Conservation (phyloP, 2,888 invertebrate species). For the Melipona beecheii region DNA sequence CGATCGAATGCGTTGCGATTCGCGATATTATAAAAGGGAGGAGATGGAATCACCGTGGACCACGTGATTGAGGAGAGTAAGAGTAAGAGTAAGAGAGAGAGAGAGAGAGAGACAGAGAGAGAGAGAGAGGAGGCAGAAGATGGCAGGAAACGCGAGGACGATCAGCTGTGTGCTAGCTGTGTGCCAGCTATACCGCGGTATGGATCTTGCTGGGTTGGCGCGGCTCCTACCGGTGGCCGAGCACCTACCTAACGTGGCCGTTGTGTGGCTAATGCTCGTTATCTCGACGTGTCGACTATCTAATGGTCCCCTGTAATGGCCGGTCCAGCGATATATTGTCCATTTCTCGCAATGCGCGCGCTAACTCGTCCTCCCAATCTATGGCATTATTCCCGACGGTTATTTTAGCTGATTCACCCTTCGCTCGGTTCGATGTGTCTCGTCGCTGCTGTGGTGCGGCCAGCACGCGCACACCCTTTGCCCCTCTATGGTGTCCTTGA, state of each 20-base stretch:
- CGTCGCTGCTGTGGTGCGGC: background rate
- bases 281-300: slow-evolving; percentile 84
- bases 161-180: slow-evolving; percentile 38
- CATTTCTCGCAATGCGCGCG: slow-evolving; percentile 79
- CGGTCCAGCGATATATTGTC: slow-evolving; percentile 81
- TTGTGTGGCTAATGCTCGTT: slow-evolving; percentile 83
- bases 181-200: slow-evolving; percentile 52
- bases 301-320: slow-evolving; percentile 83
- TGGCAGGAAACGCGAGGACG: slow-evolving; percentile 37
- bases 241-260: slow-evolving; percentile 75
- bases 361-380: slow-evolving; percentile 77
- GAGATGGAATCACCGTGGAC: too few species aligned
- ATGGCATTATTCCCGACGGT: slow-evolving; percentile 79
- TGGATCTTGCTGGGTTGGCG: slow-evolving; percentile 65
- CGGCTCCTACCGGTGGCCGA: slow-evolving; percentile 60
- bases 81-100: too few species aligned
- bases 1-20: too few species aligned
- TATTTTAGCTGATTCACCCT: slow-evolving; percentile 75
- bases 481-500: slow-evolving; percentile 49
- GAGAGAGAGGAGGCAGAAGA: slow-evolving; percentile 16
- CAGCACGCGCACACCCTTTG: slow-evolving; percentile 39
- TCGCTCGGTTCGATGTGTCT: slow-evolving; percentile 4
- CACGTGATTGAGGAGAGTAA: background rate
- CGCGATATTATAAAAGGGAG: too few species aligned
- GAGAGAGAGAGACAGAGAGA: too few species aligned